phyloP scores from a whole-genome alignment of 1,140 invertebrate species.

The Parasteatoda tepidariorum region DNA sequence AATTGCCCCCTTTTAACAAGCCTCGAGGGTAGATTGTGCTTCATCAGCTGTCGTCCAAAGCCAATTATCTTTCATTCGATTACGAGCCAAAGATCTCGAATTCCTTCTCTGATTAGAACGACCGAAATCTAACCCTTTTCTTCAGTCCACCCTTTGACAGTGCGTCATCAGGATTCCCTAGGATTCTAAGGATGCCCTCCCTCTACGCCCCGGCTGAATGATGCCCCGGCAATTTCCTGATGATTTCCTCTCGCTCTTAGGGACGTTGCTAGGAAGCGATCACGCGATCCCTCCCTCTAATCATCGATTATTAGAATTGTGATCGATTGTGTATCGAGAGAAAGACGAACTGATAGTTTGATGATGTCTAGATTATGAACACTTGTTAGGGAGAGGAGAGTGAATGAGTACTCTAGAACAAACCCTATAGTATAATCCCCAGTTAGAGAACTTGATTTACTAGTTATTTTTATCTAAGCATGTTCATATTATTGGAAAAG shows the following conservation, averaged over 20 bases:
- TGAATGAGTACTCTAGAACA: too few relatives aligned
- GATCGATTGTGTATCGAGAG: slow-evolving; percentile 18
- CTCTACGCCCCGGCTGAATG: slow-evolving; percentile 4
- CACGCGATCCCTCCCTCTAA: slow-evolving; percentile 31
- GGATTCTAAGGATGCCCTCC: background rate
- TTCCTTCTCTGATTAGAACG: slow-evolving; percentile 39
- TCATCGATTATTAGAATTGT: slow-evolving; percentile 34
- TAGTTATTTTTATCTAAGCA: too few relatives aligned
- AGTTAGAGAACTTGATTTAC: too few relatives aligned
- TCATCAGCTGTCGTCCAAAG: slow-evolving; percentile 42
- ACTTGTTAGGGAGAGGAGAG: background rate
- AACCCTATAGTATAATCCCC: too few relatives aligned
- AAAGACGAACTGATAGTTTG: background rate
- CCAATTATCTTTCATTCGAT: slow-evolving; percentile 55
- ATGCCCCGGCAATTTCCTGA: slow-evolving; percentile 32
- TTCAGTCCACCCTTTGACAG: background rate
- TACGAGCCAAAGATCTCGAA: slow-evolving; percentile 51
- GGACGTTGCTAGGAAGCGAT: slow-evolving; percentile 46
- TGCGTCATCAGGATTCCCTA: slow-evolving; percentile 22
- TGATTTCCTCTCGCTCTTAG: slow-evolving; percentile 10
- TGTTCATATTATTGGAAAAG: too few relatives aligned
- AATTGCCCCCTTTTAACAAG: background rate
- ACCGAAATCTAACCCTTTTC: slow-evolving; percentile 26
- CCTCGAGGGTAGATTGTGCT: slow-evolving; percentile 13
- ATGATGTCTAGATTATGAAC: background rate